phyloP scores from a whole-genome alignment of 2,888 invertebrate species.

The Invenusta paracnida region DNA sequence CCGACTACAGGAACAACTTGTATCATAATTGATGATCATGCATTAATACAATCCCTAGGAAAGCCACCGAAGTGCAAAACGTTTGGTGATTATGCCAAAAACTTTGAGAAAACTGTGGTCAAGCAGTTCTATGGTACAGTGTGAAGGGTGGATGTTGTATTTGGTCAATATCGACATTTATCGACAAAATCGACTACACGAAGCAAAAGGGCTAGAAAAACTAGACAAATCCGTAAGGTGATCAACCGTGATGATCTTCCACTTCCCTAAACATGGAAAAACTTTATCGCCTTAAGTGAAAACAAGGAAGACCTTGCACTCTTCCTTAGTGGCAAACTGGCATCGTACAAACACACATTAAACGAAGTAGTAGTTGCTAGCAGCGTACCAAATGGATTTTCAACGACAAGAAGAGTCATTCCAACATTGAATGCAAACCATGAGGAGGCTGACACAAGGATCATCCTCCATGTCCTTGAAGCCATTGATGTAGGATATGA shows the following conservation, averaged over 20 bases:
- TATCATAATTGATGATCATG: conserved; percentile 42
- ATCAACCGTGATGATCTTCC: conserved; percentile 37
- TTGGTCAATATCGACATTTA: conserved; percentile 38
- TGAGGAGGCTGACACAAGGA: conserved; percentile 36
- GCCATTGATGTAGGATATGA: conserved; percentile 37
- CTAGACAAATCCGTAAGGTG: conserved; percentile 7
- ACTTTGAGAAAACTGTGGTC: conserved; percentile 30
- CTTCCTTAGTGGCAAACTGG: conserved; percentile 33
- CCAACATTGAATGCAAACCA: conserved; percentile 22
- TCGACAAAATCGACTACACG: conserved; percentile 42
- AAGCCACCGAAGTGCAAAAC: conserved; percentile 41
- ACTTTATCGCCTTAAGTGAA: conserved; percentile 42
- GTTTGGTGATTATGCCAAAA: conserved; percentile 43
- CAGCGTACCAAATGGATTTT: background rate
- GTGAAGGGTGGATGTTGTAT: conserved; percentile 42
- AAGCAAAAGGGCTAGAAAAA: conserved; percentile 35
- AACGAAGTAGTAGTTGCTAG: background rate
- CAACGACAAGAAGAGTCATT: conserved; percentile 31
- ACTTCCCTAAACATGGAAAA: conserved; percentile 41
- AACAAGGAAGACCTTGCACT: conserved; percentile 42
- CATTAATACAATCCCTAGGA: conserved; percentile 39
- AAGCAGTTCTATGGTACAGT: conserved; percentile 22
- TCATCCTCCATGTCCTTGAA: conserved; percentile 40
- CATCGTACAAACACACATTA: conserved; percentile 5
- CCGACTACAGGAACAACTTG: background rate